These are phyloP conservation scores for Penaeus chinensis DNA, from an alignment of 1,140 invertebrate genomes.

Conservation along the genomic window DNA sequence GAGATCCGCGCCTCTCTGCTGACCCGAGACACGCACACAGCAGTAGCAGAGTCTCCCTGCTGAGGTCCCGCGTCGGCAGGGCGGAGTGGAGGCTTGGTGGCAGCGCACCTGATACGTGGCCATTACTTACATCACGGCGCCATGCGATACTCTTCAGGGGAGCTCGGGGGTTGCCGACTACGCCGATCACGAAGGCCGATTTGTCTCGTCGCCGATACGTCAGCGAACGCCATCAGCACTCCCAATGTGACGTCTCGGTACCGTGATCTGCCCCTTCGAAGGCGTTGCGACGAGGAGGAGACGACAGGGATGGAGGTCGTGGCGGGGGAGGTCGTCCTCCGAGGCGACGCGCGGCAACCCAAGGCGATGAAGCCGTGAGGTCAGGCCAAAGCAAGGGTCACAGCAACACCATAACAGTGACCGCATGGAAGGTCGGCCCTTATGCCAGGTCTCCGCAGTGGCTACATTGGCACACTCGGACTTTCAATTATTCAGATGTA, in stretches of 20 bases:
- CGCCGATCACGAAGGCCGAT: background rate
- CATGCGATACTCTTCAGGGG: conserved; percentile 48
- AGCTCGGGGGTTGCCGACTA: background rate
- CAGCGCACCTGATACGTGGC: conserved; percentile 37
- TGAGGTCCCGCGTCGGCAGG: background rate
- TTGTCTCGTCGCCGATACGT: background rate
- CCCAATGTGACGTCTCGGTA: background rate
- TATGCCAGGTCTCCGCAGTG: background rate
- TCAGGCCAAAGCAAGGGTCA: conserved; percentile 27
- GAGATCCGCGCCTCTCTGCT: too few relatives aligned
- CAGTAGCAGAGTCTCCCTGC: background rate
- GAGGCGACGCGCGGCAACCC: background rate
- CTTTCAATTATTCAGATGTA: conserved; percentile 37
- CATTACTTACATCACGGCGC: conserved; percentile 39
- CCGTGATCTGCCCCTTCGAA: background rate
- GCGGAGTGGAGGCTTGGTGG: background rate
- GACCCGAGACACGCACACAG: background rate
- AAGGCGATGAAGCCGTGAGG: conserved; percentile 23
- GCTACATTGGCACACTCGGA: background rate
- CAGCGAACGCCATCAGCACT: background rate
- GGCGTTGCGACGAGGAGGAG: background rate
- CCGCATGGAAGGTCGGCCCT: background rate
- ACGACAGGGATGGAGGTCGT: background rate
- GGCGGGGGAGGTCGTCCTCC: background rate
- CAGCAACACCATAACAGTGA: conserved; percentile 10